A percentile compares a stretch with the other conserved stretches of the same genome.
These are phyloP conservation scores for Anthopleura xanthogrammica DNA, from an alignment of 92 coral and sea anemone genomes.

Conservation along the genomic window DNA sequence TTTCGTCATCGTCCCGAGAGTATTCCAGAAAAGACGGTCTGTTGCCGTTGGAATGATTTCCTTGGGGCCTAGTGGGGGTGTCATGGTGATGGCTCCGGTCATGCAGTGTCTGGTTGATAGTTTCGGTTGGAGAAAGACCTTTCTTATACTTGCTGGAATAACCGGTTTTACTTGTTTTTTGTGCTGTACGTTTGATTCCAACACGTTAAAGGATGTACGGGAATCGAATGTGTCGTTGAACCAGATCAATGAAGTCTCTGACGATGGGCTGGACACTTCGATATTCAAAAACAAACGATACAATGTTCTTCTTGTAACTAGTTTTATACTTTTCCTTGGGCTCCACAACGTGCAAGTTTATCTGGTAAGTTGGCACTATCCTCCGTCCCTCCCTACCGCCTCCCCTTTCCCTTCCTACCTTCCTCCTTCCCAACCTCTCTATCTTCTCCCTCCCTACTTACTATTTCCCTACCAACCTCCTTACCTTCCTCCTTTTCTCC, in stretches of 20 bases:
- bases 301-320: conserved; percentile 26
- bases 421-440: neutral
- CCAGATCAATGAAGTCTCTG: neutral
- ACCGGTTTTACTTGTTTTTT: conserved; percentile 15
- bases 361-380: conserved; percentile 33
- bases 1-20: conserved; percentile 32
- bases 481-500: neutral
- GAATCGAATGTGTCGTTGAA: neutral
- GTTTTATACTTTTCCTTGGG: conserved; percentile 12
- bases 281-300: conserved; percentile 28
- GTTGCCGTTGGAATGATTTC: conserved; percentile 32
- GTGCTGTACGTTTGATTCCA: conserved; percentile 25
- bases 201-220: neutral
- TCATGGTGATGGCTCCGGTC: conserved; percentile 41
- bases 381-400: neutral
- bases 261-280: conserved; percentile 14
- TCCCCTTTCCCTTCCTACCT: neutral
- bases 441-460: neutral
- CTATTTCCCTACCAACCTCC: neutral
- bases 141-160: conserved; percentile 45
- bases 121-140: conserved; percentile 49
- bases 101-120: conserved; percentile 40
- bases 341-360: conserved; percentile 43
- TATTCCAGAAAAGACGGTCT: conserved; percentile 26
- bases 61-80: conserved; percentile 42